Percentiles rank a stretch among this genome's conserved stretches.
Evolutionary conservation across 2,113 vertebrate species (phyloP).

Genomic region (Mola mola): DNA sequence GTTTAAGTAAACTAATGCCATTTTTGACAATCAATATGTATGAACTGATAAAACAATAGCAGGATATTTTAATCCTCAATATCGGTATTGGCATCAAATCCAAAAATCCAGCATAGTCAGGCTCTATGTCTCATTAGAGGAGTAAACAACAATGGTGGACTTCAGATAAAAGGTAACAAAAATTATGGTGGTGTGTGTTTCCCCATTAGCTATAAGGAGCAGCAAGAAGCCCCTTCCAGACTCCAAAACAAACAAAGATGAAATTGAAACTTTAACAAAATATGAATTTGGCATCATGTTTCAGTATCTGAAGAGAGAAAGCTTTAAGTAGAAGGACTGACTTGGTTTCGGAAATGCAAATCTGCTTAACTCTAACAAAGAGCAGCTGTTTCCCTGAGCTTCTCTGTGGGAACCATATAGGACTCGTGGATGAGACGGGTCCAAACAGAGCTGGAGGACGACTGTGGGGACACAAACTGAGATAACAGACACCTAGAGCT

Average conservation of each 20-base stretch:
- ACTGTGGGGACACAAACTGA: conserved; percentile 60
- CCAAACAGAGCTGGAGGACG: conserved; percentile 28
- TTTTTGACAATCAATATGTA: no score
- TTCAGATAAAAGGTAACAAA: not conserved
- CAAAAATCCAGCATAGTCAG: not conserved
- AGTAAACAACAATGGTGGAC: no score
- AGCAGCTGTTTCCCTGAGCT: conserved; percentile 7
- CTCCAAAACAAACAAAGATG: not conserved
- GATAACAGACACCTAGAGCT: conserved; percentile 51
- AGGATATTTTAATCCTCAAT: no score
- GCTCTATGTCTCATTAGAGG: not conserved
- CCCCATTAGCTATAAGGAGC: not conserved
- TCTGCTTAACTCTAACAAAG: not conserved
- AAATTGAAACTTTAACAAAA: not conserved
- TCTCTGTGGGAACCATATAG: conserved; percentile 21
- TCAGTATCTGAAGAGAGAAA: not conserved
- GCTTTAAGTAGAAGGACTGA: not conserved
- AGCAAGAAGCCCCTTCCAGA: not conserved
- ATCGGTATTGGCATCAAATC: no score
- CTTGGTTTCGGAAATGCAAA: not conserved
- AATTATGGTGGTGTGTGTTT: not conserved
- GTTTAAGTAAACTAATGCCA: no score
- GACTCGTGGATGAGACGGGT: conserved; percentile 20
- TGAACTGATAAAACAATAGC: no score
- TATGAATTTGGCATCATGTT: not conserved